These are phyloP conservation scores for Drosophila heteroneura DNA, from an alignment of 2,888 invertebrate species.

Conservation along the genomic window DNA sequence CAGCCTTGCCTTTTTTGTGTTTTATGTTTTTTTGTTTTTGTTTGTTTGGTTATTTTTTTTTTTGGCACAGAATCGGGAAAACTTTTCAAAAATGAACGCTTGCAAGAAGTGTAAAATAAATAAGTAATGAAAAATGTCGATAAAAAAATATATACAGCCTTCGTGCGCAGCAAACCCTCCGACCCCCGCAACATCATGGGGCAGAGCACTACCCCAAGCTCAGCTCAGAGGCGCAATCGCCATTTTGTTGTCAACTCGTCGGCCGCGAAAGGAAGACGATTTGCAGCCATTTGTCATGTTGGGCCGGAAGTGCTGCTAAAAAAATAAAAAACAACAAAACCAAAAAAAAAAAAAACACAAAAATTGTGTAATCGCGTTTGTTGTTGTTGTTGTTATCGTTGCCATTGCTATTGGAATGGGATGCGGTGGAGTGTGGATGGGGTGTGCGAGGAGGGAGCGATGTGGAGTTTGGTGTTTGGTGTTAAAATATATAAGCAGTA, in stretches of 20 bases:
- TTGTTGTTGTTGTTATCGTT: slow-evolving; percentile 35
- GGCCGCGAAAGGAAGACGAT: slow-evolving; percentile 80
- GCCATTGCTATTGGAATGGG: slow-evolving; percentile 2
- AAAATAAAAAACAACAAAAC: slow-evolving; percentile 40
- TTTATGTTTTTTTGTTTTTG: neutral
- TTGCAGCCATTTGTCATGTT: slow-evolving; percentile 81
- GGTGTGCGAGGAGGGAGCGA: neutral
- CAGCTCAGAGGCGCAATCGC: slow-evolving; percentile 20
- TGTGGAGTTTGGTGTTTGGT: neutral
- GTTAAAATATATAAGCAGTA: slow-evolving; percentile 80
- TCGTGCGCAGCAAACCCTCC: neutral
- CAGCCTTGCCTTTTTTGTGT: no score
- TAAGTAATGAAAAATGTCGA: slow-evolving; percentile 79
- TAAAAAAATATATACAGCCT: slow-evolving; percentile 45
- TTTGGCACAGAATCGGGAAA: slow-evolving; percentile 1
- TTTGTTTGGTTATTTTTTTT: slow-evolving; percentile 2
- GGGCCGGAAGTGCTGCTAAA: slow-evolving; percentile 64
- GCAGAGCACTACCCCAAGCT: neutral
- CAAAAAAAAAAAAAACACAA: slow-evolving; percentile 41
- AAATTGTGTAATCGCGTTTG: slow-evolving; percentile 65
- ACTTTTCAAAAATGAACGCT: slow-evolving; percentile 37
- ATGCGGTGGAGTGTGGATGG: neutral
- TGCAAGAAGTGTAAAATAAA: slow-evolving; percentile 71
- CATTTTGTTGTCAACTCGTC: slow-evolving; percentile 74
- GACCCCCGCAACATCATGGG: neutral